These are phyloP conservation scores for Ficedula albicollis DNA, from an alignment of 2,797 vertebrate species.

Conservation along the genomic window DNA sequence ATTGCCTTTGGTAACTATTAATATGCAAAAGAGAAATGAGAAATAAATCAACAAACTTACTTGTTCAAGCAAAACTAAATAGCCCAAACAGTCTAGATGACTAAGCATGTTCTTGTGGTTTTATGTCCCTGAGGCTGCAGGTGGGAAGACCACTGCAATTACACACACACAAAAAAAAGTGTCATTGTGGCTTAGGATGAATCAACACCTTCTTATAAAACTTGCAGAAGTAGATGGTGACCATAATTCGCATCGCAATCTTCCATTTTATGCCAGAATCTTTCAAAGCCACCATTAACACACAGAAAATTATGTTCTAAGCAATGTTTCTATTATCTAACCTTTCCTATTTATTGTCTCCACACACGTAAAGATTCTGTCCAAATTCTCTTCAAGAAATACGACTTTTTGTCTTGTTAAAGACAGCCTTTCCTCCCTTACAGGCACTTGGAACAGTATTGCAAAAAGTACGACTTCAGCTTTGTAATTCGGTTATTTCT, in stretches of 20 bases:
- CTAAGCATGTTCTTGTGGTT: neutral
- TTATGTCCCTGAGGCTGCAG: neutral
- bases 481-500: neutral
- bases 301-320: neutral
- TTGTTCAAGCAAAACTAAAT: neutral
- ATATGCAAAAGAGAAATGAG: neutral
- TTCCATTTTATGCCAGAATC: neutral
- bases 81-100: neutral
- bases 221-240: neutral
- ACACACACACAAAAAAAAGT: neutral
- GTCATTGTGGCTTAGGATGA: neutral
- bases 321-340: neutral
- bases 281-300: neutral
- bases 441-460: neutral
- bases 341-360: neutral
- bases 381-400: neutral
- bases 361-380: neutral
- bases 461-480: neutral
- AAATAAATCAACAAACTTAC: neutral
- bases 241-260: neutral
- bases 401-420: neutral
- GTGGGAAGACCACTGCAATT: neutral
- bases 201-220: neutral
- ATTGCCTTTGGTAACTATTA: conserved; percentile 3
- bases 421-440: neutral